These are phyloP conservation scores for Myathropa florea DNA, from an alignment of 2,888 invertebrate genomes.

Conservation along the genomic window DNA sequence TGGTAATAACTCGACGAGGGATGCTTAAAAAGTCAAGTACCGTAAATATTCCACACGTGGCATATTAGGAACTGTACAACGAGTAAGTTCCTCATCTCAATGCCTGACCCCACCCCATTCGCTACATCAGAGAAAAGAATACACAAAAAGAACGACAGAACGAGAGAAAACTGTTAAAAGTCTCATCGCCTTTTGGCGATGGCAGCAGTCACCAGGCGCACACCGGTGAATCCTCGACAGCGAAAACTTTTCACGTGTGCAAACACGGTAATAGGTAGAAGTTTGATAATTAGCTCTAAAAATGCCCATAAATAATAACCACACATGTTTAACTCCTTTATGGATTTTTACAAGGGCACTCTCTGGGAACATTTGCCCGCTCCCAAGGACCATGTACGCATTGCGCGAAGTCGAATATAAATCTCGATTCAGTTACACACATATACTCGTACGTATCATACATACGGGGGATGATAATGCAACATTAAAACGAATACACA, in stretches of 20 bases:
- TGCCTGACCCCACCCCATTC: not conserved
- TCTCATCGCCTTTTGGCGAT: slow-evolving; percentile 50
- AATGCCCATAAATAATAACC: slow-evolving; percentile 78
- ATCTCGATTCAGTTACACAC: slow-evolving; percentile 47
- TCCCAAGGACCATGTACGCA: slow-evolving; percentile 64
- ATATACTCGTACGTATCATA: slow-evolving; percentile 29
- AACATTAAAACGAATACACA: slow-evolving; percentile 69
- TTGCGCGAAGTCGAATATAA: slow-evolving; percentile 51
- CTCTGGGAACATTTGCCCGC: slow-evolving; percentile 60
- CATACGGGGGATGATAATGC: slow-evolving; percentile 62
- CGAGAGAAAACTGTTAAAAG: slow-evolving; percentile 49
- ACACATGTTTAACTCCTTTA: slow-evolving; percentile 76
- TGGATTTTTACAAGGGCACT: slow-evolving; percentile 62
- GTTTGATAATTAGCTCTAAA: slow-evolving; percentile 79
- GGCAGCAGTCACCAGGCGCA: slow-evolving; percentile 41
- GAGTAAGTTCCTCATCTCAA: slow-evolving; percentile 42
- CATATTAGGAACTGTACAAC: slow-evolving; percentile 54
- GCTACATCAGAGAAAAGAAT: slow-evolving; percentile 20
- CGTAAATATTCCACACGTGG: slow-evolving; percentile 75
- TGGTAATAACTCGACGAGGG: slow-evolving; percentile 46
- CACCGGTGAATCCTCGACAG: slow-evolving; percentile 74
- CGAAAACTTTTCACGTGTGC: slow-evolving; percentile 70
- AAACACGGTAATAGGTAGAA: slow-evolving; percentile 62
- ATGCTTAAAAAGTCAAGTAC: slow-evolving; percentile 78
- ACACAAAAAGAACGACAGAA: slow-evolving; percentile 21